Conservation (phyloP, 37 sponge, comb jelly and placozoan species). For the Amphimedon queenslandica region DNA sequence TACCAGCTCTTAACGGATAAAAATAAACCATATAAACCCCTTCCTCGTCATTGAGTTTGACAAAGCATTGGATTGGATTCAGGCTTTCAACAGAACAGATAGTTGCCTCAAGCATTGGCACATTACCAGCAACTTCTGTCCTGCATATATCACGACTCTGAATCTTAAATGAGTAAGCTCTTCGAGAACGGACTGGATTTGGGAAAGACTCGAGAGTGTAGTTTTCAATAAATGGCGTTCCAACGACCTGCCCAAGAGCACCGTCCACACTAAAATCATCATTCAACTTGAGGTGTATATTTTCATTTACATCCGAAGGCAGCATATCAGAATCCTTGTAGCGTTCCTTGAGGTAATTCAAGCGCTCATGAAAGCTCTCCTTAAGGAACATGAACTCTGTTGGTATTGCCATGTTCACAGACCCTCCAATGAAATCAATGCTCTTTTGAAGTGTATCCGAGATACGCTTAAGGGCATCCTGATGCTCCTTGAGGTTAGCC, state of each 20-base stretch:
- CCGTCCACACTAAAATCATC: background rate
- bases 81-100: too few species aligned
- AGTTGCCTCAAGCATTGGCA: too few species aligned
- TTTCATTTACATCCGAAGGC: background rate
- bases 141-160: too few species aligned
- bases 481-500: background rate
- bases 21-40: too few species aligned
- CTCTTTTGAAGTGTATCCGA: background rate
- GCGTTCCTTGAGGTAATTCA: background rate
- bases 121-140: too few species aligned
- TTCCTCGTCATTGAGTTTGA: too few species aligned
- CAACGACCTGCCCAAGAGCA: background rate
- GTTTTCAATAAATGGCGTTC: background rate
- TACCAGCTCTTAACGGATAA: too few species aligned
- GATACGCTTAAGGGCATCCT: background rate
- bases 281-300: background rate
- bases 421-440: background rate
- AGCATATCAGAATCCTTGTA: background rate
- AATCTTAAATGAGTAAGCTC: too few species aligned
- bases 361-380: background rate
- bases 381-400: background rate
- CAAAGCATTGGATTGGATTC: too few species aligned
- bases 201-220: too few species aligned
- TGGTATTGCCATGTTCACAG: background rate
- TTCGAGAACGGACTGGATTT: too few species aligned